phyloP scores from a whole-genome alignment of 53 echinoderm and acorn worm genomes.

The Luidia sarsii region DNA sequence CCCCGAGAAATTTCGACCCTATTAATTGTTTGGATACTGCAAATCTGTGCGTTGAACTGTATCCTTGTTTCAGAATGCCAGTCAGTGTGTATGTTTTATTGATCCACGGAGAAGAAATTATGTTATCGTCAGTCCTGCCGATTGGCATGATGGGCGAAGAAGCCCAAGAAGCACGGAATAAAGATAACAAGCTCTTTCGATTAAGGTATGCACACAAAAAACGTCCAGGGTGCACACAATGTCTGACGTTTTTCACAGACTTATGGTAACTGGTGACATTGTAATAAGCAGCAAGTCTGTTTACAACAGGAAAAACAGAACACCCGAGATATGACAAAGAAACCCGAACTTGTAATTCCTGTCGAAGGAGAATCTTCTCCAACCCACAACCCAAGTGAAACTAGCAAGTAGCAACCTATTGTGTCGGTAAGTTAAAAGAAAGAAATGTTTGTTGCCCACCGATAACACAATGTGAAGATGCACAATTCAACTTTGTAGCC shows the following conservation, averaged over 20 bases:
- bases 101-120: slow-evolving; percentile 29
- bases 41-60: slow-evolving; percentile 10
- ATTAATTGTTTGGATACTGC: slow-evolving; percentile 45
- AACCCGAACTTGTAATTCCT: no score
- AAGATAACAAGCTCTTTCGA: slow-evolving; percentile 10
- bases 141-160: neutral
- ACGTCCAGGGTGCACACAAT: neutral
- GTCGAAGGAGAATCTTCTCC: no score
- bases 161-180: neutral
- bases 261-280: neutral
- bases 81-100: slow-evolving; percentile 35
- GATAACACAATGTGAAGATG: no score
- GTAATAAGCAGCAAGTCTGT: neutral
- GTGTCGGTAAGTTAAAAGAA: no score
- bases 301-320: no score
- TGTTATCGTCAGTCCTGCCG: slow-evolving; percentile 28
- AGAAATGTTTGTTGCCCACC: no score
- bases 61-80: slow-evolving; percentile 36
- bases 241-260: neutral
- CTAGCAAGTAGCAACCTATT: no score
- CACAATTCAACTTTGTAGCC: no score
- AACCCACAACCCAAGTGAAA: no score
- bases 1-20: slow-evolving; percentile 23
- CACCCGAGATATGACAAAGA: no score
- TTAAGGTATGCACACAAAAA: neutral